Evolutionary conservation across 2,113 vertebrate genomes (phyloP), one percentile per base, ranked within the genome.

Genomic region (Engraulis encrasicolus): DNA sequence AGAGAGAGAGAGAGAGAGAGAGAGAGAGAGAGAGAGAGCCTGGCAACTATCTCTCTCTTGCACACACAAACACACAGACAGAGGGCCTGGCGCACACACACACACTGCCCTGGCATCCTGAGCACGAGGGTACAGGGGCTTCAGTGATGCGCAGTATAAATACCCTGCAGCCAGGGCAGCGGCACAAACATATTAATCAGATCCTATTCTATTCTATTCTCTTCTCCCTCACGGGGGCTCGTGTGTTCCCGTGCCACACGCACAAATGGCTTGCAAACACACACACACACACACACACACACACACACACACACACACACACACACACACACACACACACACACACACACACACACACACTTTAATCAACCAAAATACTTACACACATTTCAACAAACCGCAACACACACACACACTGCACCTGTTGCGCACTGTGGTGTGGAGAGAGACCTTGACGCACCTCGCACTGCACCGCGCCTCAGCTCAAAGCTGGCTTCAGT

Each of bases 181-280:
- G 31, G 9, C 79, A 78, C 74, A 86, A 89, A 87, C 78, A 87
- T 84, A 88, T 87, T 89, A 86, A 87, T 90, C 85, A 86, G 81
- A 82, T 80, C 81, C 88, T 36, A 74, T 79, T 85, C 81, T 79
- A 45, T 3, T 45, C 40, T 45, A 9, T 9, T 3, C 9, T 45
- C n/a, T n/a, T n/a, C n/a, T n/a, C n/a, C n/a, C 78, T 38, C 82
- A 74, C n/a, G 82, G 17, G 61, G 77, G 23, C 45, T 78, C 23
- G 78, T 74, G 36, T 81, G 71, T 34, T 61, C n/a, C 3, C 27
- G 58, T 61, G 4, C 17, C 17, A 58, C 34, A 27, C 23, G n/a
- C 83, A 45, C 50, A 61, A n/a, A n/a, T n/a, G n/a, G n/a, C 45
- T 54, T 49, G 78, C n/a, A n/a, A n/a, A n/a, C n/a, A n/a, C n/a